Evolutionary conservation across 2,113 vertebrate genomes (phyloP), one percentile per base, ranked within the genome.

Genomic region (Pelecanoides urinatrix): DNA sequence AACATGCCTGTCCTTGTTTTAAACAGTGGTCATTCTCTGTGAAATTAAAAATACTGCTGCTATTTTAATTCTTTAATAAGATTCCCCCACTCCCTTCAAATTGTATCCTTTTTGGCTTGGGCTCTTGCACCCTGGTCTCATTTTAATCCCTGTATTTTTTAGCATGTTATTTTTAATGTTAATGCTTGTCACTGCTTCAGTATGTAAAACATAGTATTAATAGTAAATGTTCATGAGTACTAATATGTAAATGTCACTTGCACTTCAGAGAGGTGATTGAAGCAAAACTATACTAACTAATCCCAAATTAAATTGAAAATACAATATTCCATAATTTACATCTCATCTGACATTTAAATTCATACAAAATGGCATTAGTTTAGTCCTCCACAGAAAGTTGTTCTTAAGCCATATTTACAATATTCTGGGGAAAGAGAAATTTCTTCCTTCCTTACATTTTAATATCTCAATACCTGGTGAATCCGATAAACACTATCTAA

Each of bases 41-140:
- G 47, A 93, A 88, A 92, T 77, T 44, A 86, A 95, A 89, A 88
- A 47, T 56, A 61, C 3, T 45, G 36, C 40, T 87, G 58, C 58
- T 82, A 21, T 88, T 82, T 86, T 47, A 86, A 21, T 62, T 79
- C 23, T 74, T 47, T 71, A 77, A 2, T 16, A 80, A 78, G 29
- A 63, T 34, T 87, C 11, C 26, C 23, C 34, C 21, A 52, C 3
- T 4, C 18, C 29, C n/a, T 74, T 74, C 53, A 50, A 76, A 79
- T 0, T 38, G 27, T 34, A 44, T 19, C 22, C 32, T 77, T 92
- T 47, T 16, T 65, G 8, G 22, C 45, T 72, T 53, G 53, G 68
- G 30, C 13, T 82, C 34, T 68, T 70, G 27, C 18, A 40, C 15
- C 9, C 30, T 55, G 5, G 13, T 81, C 52, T 94, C 56, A 58